Base-by-base conservation (phyloP, 2,797 vertebrate genomes). In the Eospalax fontanierii region DNA sequence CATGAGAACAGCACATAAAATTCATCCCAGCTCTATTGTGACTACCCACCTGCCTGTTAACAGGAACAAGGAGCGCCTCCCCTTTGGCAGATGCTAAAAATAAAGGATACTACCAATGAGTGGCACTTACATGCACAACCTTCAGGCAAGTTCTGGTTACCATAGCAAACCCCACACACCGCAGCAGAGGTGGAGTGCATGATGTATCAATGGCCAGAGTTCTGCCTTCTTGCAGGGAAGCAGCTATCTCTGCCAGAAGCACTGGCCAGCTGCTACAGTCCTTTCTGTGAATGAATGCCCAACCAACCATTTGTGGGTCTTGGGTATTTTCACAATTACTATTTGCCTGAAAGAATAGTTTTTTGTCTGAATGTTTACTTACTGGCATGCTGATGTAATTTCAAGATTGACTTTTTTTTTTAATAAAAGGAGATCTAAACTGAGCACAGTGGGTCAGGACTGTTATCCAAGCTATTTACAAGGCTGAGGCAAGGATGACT, bases 101-200 rank as follows among this genome's bases (percentile, higher is more conserved):
- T 97, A 97, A 95, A 97, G 94, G 89, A 79, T 68, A 73, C 85
- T 75, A 71, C 80, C 81, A 89, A 75, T 91, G 96, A 96, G 76
- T 96, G 93, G 90, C 94, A 97, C 78, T 92, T 92, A 91, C 91
- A 96, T 9, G 74, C 33, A 63, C 86, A 93, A 93, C 87, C 90
- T 96, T 94, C 19, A 2, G 96, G 96, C 94, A 84, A 94, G 92
- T 92, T 96, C 93, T 95, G 80, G 96, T 97, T 97, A 94, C 94
- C 96, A 96, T 95, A 96, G 96, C 96, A 97, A 97, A 94, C 73
- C 73, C 90, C 83, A 79, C 63, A 95, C 63, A 6, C 1, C 24
- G 87, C 57, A 93, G 93, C 85, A 78, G 93, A 96, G 91, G 75
- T 68, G 59, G 93, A 54, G 71, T 22, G 0, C 61, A 28, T 43